Evolutionary conservation across 2,888 invertebrate genomes (phyloP).

Genomic region (Phragmatobia fuliginosa): DNA sequence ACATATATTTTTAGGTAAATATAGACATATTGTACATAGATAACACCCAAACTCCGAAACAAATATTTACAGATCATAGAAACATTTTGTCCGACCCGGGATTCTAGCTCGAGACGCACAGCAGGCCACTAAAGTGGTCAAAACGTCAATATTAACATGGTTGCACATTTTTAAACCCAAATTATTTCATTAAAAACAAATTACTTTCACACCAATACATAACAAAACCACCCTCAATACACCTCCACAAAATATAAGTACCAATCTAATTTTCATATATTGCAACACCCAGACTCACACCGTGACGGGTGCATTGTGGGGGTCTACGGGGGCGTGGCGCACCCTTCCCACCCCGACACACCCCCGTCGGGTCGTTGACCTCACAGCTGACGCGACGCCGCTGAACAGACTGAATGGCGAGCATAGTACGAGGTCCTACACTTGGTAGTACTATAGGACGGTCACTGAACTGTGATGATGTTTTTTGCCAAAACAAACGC

Average conservation of each 20-base stretch:
- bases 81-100: no score
- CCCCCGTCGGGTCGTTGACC: conserved; percentile 62
- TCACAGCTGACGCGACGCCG: conserved; percentile 75
- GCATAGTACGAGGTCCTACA: conserved; percentile 61
- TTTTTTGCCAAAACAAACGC: not conserved
- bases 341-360: conserved; percentile 28
- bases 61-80: no score
- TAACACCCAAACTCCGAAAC: no score
- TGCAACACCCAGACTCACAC: conserved; percentile 39
- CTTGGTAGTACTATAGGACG: conserved; percentile 30
- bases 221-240: conserved; percentile 8
- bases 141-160: no score
- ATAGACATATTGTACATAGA: no score
- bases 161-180: no score
- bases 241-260: conserved; percentile 32
- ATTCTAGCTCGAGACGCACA: no score
- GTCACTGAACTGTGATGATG: conserved; percentile 26
- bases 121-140: no score
- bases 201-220: not conserved
- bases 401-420: conserved; percentile 74
- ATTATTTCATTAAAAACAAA: not conserved
- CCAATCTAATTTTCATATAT: conserved; percentile 45
- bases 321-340: conserved; percentile 53
- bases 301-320: conserved; percentile 50
- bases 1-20: no score